Percentiles rank a stretch among this genome's conserved stretches.
phyloP scores from a whole-genome alignment of 2,797 vertebrate species.

The Falco naumanni region DNA sequence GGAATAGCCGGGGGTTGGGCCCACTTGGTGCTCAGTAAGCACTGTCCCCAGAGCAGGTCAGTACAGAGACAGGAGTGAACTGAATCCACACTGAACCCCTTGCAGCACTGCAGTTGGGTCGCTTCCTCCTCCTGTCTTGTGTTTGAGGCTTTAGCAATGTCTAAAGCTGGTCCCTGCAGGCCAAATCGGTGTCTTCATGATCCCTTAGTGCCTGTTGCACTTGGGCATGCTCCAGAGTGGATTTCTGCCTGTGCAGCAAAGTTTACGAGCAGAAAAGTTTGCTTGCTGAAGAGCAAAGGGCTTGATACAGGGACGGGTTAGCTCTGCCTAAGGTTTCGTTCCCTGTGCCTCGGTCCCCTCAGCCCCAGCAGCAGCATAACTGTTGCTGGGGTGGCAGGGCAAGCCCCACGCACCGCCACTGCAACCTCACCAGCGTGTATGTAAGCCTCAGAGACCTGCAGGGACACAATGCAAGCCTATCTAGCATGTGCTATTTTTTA shows the following conservation, averaged over 20 bases:
- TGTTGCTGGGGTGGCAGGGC: not conserved
- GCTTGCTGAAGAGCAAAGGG: not conserved
- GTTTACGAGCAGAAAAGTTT: not conserved
- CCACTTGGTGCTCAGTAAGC: fast-evolving
- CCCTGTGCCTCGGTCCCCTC: not conserved
- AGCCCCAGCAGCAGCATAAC: not conserved
- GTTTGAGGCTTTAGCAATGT: not conserved
- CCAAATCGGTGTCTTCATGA: not conserved
- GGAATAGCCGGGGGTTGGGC: not conserved
- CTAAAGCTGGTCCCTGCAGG: not conserved
- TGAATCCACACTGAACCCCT: not conserved
- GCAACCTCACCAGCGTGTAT: not conserved
- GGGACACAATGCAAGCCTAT: fast-evolving
- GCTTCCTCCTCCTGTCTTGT: not conserved
- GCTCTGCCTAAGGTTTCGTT: not conserved
- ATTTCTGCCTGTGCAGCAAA: not conserved
- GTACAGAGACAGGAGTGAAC: not conserved
- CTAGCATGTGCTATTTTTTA: fast-evolving
- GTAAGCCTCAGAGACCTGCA: not conserved
- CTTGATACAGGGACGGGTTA: not conserved
- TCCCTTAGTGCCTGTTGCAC: not conserved
- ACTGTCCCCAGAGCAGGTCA: not conserved
- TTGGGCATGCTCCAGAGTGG: not conserved
- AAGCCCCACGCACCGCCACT: not conserved
- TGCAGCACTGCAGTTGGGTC: fast-evolving